Evolutionary conservation across 2,888 invertebrate species (phyloP).

Genomic region (Lottia scabra): DNA sequence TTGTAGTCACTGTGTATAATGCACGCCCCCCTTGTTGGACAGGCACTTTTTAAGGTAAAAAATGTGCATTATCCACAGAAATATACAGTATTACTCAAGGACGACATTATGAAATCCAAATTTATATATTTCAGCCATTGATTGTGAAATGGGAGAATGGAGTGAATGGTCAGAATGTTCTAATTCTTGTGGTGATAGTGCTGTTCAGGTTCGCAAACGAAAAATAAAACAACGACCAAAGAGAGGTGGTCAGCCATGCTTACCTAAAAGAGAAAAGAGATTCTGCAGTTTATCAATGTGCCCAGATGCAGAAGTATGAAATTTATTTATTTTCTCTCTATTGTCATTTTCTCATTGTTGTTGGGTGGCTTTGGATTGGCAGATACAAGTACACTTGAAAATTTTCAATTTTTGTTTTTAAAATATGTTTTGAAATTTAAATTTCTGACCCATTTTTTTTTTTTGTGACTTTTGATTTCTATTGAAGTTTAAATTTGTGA

Average conservation of each 20-base stretch:
- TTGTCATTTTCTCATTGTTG: neutral
- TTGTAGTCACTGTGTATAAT: too few relatives aligned
- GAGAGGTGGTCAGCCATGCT: slow-evolving; percentile 55
- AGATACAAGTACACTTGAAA: neutral
- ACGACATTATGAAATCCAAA: too few relatives aligned
- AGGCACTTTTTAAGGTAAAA: too few relatives aligned
- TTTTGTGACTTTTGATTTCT: neutral
- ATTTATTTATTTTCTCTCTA: slow-evolving; percentile 1
- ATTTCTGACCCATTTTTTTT: too few relatives aligned
- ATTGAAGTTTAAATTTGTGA: neutral
- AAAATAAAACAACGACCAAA: slow-evolving; percentile 47
- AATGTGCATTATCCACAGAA: too few relatives aligned
- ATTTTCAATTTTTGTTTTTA: neutral
- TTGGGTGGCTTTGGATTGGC: neutral
- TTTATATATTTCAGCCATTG: slow-evolving; percentile 42
- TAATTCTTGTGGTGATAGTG: slow-evolving; percentile 69
- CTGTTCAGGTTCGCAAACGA: slow-evolving; percentile 57
- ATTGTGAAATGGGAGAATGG: slow-evolving; percentile 68
- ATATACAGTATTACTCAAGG: too few relatives aligned
- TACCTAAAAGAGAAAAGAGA: slow-evolving; percentile 52
- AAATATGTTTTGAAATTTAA: too few relatives aligned
- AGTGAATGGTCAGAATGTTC: slow-evolving; percentile 71
- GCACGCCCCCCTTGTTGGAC: too few relatives aligned
- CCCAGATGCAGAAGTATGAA: slow-evolving; percentile 48
- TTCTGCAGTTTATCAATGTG: slow-evolving; percentile 63